Base-by-base conservation (phyloP, 2,888 invertebrate genomes). In the Syrphus vitripennis region DNA sequence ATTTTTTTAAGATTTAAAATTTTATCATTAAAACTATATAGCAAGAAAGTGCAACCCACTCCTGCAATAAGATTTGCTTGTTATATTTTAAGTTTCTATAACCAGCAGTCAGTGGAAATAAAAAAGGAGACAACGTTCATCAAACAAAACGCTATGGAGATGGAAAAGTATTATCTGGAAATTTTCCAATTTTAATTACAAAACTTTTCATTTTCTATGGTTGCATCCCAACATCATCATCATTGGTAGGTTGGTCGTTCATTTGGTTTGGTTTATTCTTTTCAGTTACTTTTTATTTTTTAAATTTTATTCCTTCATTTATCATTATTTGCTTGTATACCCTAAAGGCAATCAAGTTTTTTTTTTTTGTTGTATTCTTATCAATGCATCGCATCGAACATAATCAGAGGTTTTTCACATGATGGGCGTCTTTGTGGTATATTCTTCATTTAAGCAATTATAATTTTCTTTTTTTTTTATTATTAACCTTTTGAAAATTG, bases 131-230 rank as follows among this genome's bases (percentile, higher is more conserved):
- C 74, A 70, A 57, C 69, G 55, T 12, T 70, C 48, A 59, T 83
- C 63, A 83, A 83, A 83, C 55, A 75, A 75, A 79, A 83, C 55
- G 69, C 31, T 70, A 26, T 75, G 42, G 48, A 74, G 55, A 83
- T 74, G 69, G 37, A 57, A 87, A 87, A 80, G 83, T 71, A 87
- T 88, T 87, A 88, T 89, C 88, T 88, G 87, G 79, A 88, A 88
- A 88, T 89, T 90, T 89, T 89, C 88, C 90, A 91, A 90, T 91
- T 91, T 91, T 91, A 91, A 91, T 91, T 91, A 90, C 90, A 90
- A 91, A 91, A 91, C 91, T 91, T 91, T 91, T 91, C 89, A 90
- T 90, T 90, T 90, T 88, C 88, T 80, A 80, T 79, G 88, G 89
- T 88, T 87, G 89, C 88, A 88, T 81, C 6, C 31, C 45, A 31